Base-by-base conservation (phyloP, 2,888 invertebrate species). In the Thereva unica region DNA sequence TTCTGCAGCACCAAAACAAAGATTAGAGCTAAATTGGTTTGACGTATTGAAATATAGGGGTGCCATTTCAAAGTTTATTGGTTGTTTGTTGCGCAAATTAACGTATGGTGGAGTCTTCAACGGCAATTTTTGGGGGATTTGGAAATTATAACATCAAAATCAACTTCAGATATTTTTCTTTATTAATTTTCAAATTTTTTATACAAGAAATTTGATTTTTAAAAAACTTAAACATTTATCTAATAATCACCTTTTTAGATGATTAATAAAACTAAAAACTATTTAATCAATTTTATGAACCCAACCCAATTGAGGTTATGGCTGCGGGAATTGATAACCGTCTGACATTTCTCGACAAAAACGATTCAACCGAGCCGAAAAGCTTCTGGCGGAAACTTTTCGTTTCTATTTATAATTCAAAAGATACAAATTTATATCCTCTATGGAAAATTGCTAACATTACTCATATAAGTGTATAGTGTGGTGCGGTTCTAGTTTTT, bases 401-500 rank as follows among this genome's bases (percentile, higher is more conserved):
- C 23, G 12, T 23, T 38, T 53, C 53, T 53, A 53, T 53, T 53
- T 53, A 12, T 53, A 49, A 50, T 2, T n/a, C 7, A 50, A 44
- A 41, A 6, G n/a, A 7, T 42, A 23, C 23, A 41, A 50, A 34
- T 50, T 41, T 61, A 40, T 61, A 23, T 41, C 50, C 40, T 61
- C 61, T 50, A 61, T 61, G 61, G 50, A 61, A 41, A 61, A 61
- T 61, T 40, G 40, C 23, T 10, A 50, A 50, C 42, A 61, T 61
- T 61, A 40, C 41, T 40, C 6, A 5, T 34, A n/a, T n/a, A n/a
- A 41, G 61, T 61, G 61, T 50, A 50, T 50, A 61, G 50, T 61
- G 61, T 10, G 3, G 59, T 59, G 12, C 59, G 41, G 50, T 49
- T 61, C 41, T 50, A 50, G 61, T 61, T 41, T 49, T 61, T 49